These are phyloP conservation scores for Cotesia congregata DNA, from an alignment of 2,888 invertebrate species.

Conservation along the genomic window DNA sequence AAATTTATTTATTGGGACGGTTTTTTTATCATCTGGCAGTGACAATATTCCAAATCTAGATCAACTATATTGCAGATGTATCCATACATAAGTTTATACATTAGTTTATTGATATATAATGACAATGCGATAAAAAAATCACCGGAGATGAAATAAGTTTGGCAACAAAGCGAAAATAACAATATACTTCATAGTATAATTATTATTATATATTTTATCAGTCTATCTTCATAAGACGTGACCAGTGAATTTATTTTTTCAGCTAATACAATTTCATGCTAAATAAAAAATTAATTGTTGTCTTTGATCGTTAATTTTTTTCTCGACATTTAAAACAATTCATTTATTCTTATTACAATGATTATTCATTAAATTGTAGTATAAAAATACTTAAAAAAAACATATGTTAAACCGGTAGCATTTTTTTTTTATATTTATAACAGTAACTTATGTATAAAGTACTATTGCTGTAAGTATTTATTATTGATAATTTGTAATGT, in stretches of 20 bases:
- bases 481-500: slow-evolving; percentile 4
- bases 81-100: no score
- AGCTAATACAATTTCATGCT: not conserved
- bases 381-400: slow-evolving; percentile 48
- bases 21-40: slow-evolving; percentile 17
- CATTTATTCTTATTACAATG: not conserved
- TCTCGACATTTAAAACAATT: not conserved
- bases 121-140: not conserved
- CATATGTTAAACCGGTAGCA: slow-evolving; percentile 43
- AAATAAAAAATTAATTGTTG: not conserved
- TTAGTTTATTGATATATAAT: not conserved
- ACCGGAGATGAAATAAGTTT: slow-evolving; percentile 3
- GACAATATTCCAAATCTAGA: not conserved
- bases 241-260: slow-evolving; percentile 16
- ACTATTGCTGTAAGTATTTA: slow-evolving; percentile 34
- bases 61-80: slow-evolving; percentile 2
- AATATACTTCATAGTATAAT: slow-evolving; percentile 22
- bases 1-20: slow-evolving; percentile 2
- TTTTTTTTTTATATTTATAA: slow-evolving; percentile 20
- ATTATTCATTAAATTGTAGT: slow-evolving; percentile 29
- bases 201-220: slow-evolving; percentile 34
- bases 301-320: not conserved
- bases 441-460: not conserved
- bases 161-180: slow-evolving; percentile 10
- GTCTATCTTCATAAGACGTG: slow-evolving; percentile 6